Evolutionary conservation across 2,797 vertebrate species (phyloP).

Genomic region (Enteromius mattozi): DNA sequence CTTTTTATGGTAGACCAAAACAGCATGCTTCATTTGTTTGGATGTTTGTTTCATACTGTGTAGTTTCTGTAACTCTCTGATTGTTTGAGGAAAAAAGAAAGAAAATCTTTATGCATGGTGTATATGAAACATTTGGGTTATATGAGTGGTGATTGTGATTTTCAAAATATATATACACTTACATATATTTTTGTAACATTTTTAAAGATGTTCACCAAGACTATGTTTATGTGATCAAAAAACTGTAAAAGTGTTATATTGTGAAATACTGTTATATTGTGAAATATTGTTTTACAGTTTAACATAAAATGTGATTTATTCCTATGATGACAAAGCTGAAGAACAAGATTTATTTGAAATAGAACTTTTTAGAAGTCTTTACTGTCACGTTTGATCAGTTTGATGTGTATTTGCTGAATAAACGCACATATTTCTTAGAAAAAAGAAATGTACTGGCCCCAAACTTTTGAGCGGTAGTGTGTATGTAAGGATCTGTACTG

Average conservation of each 20-base stretch:
- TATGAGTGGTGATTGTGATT: not conserved
- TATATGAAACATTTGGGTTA: not conserved
- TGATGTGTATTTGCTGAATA: not conserved
- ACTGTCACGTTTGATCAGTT: not conserved
- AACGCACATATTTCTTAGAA: not conserved
- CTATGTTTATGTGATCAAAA: not conserved
- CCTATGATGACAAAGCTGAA: not conserved
- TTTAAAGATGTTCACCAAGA: not conserved
- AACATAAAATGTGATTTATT: not conserved
- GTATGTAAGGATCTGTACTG: not conserved
- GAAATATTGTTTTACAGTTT: not conserved
- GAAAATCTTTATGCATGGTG: not conserved
- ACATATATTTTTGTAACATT: not conserved
- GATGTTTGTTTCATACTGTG: not conserved
- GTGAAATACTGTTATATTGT: not conserved
- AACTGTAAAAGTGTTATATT: not conserved
- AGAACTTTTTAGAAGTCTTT: not conserved
- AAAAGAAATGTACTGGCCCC: not conserved
- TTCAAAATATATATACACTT: not conserved
- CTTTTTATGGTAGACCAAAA: slow-evolving; percentile 13
- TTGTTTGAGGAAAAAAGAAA: not conserved
- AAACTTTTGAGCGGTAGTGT: not conserved
- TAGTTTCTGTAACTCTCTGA: not conserved
- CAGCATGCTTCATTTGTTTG: slow-evolving; percentile 3
- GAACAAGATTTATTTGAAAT: not conserved